phyloP scores from a whole-genome alignment of 2,797 vertebrate genomes.

The Carapus acus region DNA sequence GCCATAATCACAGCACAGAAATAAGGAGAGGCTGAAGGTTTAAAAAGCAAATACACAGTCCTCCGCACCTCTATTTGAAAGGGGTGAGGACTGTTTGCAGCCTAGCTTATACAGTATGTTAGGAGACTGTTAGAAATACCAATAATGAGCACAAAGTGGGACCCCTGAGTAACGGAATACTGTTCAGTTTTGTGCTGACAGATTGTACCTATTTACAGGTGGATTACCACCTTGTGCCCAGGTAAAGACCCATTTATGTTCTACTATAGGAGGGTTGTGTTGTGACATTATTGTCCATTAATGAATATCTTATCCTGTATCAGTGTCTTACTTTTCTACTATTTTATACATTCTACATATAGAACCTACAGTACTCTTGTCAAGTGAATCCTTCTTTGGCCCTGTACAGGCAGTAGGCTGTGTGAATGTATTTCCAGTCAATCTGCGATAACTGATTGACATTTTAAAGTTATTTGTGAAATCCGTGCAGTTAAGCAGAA shows the following conservation, averaged over 20 bases:
- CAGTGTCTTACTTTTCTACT: slow-evolving; percentile 2
- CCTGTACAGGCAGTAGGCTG: neutral
- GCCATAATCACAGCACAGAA: too few species aligned
- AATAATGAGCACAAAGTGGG: neutral
- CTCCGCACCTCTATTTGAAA: too few species aligned
- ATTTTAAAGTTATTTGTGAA: slow-evolving; percentile 9
- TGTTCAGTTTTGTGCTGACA: too few species aligned
- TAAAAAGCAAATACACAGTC: too few species aligned
- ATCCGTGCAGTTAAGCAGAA: neutral
- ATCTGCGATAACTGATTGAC: slow-evolving; percentile 1
- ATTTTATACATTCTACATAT: slow-evolving; percentile 13
- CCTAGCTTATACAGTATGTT: too few species aligned
- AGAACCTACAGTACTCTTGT: neutral
- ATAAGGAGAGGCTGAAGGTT: too few species aligned
- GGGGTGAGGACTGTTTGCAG: too few species aligned
- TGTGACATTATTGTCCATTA: too few species aligned
- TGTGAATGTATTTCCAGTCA: slow-evolving; percentile 10
- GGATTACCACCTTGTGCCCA: too few species aligned
- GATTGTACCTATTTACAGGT: too few species aligned
- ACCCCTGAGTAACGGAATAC: neutral
- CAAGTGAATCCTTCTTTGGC: neutral
- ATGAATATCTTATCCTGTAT: too few species aligned
- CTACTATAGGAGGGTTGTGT: neutral
- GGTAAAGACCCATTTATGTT: too few species aligned
- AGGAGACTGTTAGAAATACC: neutral